These are phyloP conservation scores for Steinernema feltiae DNA, from an alignment of 1,140 invertebrate species.

Conservation along the genomic window DNA sequence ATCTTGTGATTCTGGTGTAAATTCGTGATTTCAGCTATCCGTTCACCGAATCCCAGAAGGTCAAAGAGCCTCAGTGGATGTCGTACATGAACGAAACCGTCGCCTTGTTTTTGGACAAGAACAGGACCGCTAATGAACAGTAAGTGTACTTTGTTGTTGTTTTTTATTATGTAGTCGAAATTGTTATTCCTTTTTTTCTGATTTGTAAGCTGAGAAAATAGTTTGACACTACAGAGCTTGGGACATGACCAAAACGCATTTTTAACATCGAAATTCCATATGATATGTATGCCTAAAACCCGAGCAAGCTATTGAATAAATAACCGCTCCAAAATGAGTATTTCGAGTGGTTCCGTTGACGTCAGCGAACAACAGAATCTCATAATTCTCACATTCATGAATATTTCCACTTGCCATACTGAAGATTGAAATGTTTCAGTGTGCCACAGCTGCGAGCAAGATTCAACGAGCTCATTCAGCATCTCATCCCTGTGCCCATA, in stretches of 20 bases:
- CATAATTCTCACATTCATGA: too few species aligned
- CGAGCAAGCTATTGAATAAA: too few species aligned
- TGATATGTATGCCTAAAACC: too few species aligned
- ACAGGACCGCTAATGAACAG: background rate
- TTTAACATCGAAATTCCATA: too few species aligned
- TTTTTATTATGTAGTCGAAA: too few species aligned
- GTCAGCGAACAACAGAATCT: too few species aligned
- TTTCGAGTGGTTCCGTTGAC: too few species aligned
- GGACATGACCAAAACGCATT: too few species aligned
- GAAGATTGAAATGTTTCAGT: slow-evolving; percentile 16
- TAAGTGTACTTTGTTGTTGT: background rate
- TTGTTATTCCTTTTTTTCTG: too few species aligned
- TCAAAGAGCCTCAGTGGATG: slow-evolving; percentile 87
- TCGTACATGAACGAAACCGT: slow-evolving; percentile 77
- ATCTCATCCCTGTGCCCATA: slow-evolving; percentile 25
- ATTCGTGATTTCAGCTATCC: slow-evolving; percentile 66
- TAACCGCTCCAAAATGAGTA: too few species aligned
- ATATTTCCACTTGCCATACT: background rate
- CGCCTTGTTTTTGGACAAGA: background rate
- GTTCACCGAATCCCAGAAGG: slow-evolving; percentile 73
- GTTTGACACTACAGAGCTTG: too few species aligned
- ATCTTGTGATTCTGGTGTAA: background rate
- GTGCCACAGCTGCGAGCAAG: background rate
- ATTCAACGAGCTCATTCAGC: slow-evolving; percentile 18
- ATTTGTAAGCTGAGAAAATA: background rate